phyloP scores from a whole-genome alignment of 2,888 invertebrate genomes.

The Brenthis hecate region DNA sequence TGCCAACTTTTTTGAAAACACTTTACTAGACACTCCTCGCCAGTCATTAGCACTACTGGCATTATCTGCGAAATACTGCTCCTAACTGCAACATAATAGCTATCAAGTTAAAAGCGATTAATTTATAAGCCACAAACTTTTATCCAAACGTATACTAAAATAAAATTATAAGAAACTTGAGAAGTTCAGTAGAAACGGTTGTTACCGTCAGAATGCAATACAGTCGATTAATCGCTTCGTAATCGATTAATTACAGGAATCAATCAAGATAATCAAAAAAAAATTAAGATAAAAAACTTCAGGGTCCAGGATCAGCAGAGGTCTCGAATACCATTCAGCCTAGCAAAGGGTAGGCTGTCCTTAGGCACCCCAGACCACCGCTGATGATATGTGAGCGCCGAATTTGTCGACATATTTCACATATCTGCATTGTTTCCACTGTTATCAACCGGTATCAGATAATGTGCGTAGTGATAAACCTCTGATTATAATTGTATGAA shows the following conservation, averaged over 20 bases:
- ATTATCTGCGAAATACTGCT: not conserved
- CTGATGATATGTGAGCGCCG: constrained; percentile 69
- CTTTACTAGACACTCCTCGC: constrained; percentile 17
- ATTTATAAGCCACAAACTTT: not conserved
- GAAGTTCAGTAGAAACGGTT: too few species aligned
- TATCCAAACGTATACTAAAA: too few species aligned
- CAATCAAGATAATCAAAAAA: constrained; percentile 71
- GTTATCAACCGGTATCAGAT: constrained; percentile 69
- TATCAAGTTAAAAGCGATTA: not conserved
- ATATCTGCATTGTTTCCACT: constrained; percentile 51
- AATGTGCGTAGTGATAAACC: constrained; percentile 45
- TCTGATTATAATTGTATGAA: constrained; percentile 43
- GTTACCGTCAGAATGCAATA: not conserved
- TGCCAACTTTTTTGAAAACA: constrained; percentile 34
- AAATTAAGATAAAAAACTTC: constrained; percentile 74
- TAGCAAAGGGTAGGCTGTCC: constrained; percentile 58
- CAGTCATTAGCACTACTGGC: constrained; percentile 27
- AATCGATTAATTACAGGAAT: constrained; percentile 69
- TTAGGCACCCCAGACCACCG: constrained; percentile 80
- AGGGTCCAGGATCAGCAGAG: constrained; percentile 78
- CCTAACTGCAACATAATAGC: too few species aligned
- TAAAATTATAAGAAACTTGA: too few species aligned
- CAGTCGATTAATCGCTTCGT: constrained; percentile 33
- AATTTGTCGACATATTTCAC: constrained; percentile 59
- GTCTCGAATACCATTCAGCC: constrained; percentile 81